These are phyloP conservation scores for Gallinago stenura DNA, from an alignment of 2,797 vertebrate species.

Conservation along the genomic window DNA sequence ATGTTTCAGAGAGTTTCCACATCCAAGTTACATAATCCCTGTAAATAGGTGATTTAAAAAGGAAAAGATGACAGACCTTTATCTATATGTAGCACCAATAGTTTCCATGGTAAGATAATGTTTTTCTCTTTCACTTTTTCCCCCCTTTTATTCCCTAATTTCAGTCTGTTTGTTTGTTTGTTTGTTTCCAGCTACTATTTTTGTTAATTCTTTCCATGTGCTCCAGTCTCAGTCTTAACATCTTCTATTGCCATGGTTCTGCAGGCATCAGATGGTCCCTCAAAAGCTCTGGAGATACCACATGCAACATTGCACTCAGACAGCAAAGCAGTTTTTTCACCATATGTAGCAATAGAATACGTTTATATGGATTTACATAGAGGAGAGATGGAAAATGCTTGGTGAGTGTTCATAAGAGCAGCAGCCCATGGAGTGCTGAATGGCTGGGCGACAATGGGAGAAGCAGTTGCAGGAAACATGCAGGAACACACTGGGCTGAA, in stretches of 20 bases:
- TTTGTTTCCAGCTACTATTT: background rate
- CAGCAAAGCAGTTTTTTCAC: background rate
- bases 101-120: background rate
- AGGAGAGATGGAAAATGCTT: background rate
- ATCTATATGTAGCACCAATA: background rate
- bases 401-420: background rate
- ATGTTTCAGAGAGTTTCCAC: background rate
- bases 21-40: background rate
- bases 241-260: background rate
- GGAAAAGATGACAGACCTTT: background rate
- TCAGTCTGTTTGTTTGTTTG: background rate
- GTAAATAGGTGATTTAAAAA: conserved; percentile 18
- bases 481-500: background rate
- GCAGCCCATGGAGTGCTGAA: background rate
- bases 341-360: background rate
- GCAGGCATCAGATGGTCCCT: background rate
- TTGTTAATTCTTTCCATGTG: background rate
- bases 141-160: background rate
- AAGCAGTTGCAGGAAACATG: background rate
- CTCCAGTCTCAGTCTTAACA: background rate
- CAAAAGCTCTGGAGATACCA: background rate
- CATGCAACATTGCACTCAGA: background rate
- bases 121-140: background rate
- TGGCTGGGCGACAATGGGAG: background rate
- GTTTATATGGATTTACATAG: background rate